Evolutionary conservation across 1,140 invertebrate species (phyloP).

Genomic region (Drosophila rufa): DNA sequence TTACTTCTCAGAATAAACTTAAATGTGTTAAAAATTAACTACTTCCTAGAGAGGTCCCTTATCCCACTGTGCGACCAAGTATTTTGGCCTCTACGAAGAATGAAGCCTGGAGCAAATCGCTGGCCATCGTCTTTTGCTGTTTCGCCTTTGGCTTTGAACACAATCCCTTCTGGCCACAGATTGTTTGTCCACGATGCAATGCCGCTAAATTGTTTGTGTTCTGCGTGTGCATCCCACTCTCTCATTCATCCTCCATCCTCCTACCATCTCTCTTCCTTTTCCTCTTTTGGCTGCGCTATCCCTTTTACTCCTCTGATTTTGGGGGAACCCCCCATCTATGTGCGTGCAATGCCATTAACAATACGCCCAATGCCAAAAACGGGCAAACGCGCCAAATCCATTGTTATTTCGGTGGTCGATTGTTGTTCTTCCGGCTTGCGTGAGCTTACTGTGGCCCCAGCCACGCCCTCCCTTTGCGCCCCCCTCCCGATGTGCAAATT

Average conservation of each 20-base stretch:
- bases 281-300: neutral
- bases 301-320: conserved; percentile 20
- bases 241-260: neutral
- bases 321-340: conserved; percentile 11
- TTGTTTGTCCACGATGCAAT: conserved; percentile 74
- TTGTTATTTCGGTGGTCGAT: conserved; percentile 82
- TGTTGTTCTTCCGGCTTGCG: conserved; percentile 82
- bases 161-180: conserved; percentile 55
- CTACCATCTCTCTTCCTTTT: neutral
- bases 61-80: neutral
- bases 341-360: conserved; percentile 77
- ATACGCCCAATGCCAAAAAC: conserved; percentile 81
- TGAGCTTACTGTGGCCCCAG: conserved; percentile 68
- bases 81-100: neutral
- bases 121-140: neutral
- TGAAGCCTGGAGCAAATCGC: neutral
- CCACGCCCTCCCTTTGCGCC: conserved; percentile 13
- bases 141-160: conserved; percentile 19
- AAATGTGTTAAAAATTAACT: too few species aligned
- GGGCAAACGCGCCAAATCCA: conserved; percentile 79
- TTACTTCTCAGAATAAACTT: too few species aligned
- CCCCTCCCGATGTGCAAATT: conserved; percentile 57
- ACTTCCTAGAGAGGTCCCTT: neutral
- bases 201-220: conserved; percentile 80
- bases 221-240: conserved; percentile 18